Conservation (phyloP, 92 coral and sea anemone genomes). For the Metridium senile region DNA sequence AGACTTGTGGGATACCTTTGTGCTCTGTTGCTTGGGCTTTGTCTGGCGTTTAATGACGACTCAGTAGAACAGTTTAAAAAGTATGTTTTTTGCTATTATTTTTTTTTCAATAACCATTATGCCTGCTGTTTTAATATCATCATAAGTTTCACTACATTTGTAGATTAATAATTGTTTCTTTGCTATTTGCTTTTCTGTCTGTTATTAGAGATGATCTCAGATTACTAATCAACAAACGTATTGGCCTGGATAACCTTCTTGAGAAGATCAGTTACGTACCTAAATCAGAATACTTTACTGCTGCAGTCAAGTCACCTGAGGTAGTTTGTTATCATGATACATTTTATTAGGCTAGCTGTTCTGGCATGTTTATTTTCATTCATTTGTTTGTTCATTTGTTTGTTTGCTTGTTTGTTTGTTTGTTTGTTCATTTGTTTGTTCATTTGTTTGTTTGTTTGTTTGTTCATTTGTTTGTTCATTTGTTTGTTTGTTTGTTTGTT, state of each 20-base stretch:
- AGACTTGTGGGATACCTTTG: conserved; percentile 93
- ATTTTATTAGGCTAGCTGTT: too few relatives aligned
- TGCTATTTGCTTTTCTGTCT: not conserved
- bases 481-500: too few relatives aligned
- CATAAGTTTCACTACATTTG: not conserved
- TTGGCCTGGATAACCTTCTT: conserved; percentile 87
- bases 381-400: too few relatives aligned
- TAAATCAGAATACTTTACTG: conserved; percentile 91
- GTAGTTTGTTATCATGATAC: conserved; percentile 34
- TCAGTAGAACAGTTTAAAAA: conserved; percentile 82
- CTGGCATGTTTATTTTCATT: too few relatives aligned
- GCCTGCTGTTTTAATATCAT: not conserved
- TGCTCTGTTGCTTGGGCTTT: conserved; percentile 86
- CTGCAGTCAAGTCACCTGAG: conserved; percentile 98
- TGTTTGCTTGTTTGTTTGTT: too few relatives aligned
- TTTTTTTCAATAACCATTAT: not conserved
- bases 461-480: too few relatives aligned
- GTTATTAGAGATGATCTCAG: conserved; percentile 79
- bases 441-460: too few relatives aligned
- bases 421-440: too few relatives aligned
- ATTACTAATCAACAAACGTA: conserved; percentile 77
- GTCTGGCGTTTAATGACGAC: conserved; percentile 85
- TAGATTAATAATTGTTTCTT: too few relatives aligned
- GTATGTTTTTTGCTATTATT: too few relatives aligned
- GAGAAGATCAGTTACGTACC: conserved; percentile 93